These are phyloP conservation scores for Rhabdophis nuchalis DNA, from an alignment of 2,797 vertebrate species.

Conservation along the genomic window DNA sequence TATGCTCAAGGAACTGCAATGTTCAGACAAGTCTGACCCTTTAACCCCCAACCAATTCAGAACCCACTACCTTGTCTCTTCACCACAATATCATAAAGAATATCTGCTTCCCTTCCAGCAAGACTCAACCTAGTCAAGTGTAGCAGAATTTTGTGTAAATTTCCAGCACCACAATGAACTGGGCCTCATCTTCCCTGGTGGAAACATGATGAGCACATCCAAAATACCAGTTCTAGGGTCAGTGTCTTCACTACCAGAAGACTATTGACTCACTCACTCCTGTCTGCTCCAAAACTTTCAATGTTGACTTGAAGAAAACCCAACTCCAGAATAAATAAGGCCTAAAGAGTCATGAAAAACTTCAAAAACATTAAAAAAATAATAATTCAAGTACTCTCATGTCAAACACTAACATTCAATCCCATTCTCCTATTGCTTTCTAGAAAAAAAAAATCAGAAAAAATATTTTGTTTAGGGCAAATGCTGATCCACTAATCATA, in stretches of 20 bases:
- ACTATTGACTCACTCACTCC: background rate
- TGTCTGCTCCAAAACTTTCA: background rate
- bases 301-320: background rate
- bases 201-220: background rate
- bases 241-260: background rate
- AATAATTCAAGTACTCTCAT: background rate
- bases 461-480: background rate
- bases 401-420: background rate
- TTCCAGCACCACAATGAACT: background rate
- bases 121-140: background rate
- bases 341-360: background rate
- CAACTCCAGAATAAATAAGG: background rate
- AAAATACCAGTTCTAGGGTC: background rate
- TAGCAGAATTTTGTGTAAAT: background rate
- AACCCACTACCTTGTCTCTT: background rate
- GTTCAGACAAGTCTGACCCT: background rate
- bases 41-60: background rate
- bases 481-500: background rate
- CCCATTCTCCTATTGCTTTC: background rate
- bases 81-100: background rate
- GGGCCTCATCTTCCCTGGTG: background rate
- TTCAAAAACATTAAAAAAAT: background rate
- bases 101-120: background rate
- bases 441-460: background rate
- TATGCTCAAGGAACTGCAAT: background rate